These are phyloP conservation scores for Thinocorus orbignyianus DNA, from an alignment of 2,113 vertebrate genomes.

Conservation along the genomic window DNA sequence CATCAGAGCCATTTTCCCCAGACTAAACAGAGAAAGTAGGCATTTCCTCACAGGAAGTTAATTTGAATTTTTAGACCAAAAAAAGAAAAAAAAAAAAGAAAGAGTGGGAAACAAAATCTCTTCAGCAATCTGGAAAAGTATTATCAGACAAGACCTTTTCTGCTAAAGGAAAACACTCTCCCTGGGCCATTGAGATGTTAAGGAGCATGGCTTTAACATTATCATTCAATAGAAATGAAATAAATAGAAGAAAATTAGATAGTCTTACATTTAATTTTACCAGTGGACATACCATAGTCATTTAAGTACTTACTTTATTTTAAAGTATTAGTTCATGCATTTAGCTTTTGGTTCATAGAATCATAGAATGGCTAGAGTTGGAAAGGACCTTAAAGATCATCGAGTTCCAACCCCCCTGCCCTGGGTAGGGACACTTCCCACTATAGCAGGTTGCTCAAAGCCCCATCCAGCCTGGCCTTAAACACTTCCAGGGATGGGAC, in stretches of 20 bases:
- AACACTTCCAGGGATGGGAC: too few relatives aligned
- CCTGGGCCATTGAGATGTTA: background rate
- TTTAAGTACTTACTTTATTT: constrained; percentile 44
- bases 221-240: constrained; percentile 3
- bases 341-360: constrained; percentile 36
- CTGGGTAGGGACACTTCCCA: too few relatives aligned
- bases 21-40: background rate
- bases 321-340: constrained; percentile 36
- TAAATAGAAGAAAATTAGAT: constrained; percentile 40
- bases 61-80: background rate
- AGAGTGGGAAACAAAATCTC: background rate
- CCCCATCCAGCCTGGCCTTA: too few relatives aligned
- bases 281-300: background rate
- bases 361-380: too few relatives aligned
- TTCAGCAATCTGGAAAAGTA: background rate
- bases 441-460: too few relatives aligned
- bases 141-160: background rate
- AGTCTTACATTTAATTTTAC: constrained; percentile 33
- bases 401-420: too few relatives aligned
- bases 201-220: background rate
- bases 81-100: background rate
- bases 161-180: constrained; percentile 12
- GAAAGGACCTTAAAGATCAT: too few relatives aligned
- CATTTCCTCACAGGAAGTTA: constrained; percentile 26
- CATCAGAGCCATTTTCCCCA: background rate